Evolutionary conservation across 2,888 invertebrate genomes (phyloP).

Genomic region (Orthonychiurus folsomi): DNA sequence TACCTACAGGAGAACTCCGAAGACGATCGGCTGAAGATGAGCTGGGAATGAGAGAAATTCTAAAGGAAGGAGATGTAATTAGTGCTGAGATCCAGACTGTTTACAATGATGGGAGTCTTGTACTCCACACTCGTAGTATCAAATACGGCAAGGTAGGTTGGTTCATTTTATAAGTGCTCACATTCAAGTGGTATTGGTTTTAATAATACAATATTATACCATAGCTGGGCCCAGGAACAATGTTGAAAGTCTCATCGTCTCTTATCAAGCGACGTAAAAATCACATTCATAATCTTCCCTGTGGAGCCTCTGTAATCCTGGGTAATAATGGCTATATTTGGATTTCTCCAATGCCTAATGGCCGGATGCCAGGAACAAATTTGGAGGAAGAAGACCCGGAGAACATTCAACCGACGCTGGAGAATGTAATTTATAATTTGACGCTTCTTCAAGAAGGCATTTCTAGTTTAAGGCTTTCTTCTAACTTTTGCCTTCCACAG

Average conservation of each 20-base stretch:
- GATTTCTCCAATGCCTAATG: slow-evolving; percentile 35
- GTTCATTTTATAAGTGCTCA: slow-evolving; percentile 3
- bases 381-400: slow-evolving; percentile 51
- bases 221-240: slow-evolving; percentile 72
- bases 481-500: slow-evolving; percentile 44
- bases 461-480: not conserved
- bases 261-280: slow-evolving; percentile 86
- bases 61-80: slow-evolving; percentile 90
- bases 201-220: slow-evolving; percentile 36
- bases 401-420: slow-evolving; percentile 66
- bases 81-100: slow-evolving; percentile 96
- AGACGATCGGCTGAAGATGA: slow-evolving; percentile 92
- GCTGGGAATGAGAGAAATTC: slow-evolving; percentile 89
- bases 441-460: slow-evolving; percentile 1
- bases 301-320: slow-evolving; percentile 83
- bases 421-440: slow-evolving; percentile 49
- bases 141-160: slow-evolving; percentile 94
- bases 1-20: slow-evolving; percentile 93
- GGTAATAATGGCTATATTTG: slow-evolving; percentile 89
- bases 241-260: slow-evolving; percentile 84
- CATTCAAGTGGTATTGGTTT: too few relatives aligned
- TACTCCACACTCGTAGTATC: slow-evolving; percentile 87
- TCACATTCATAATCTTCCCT: slow-evolving; percentile 86
- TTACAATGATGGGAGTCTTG: slow-evolving; percentile 80
- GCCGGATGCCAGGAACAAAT: slow-evolving; percentile 39